Evolutionary conservation across 2,113 vertebrate species (phyloP).

Genomic region (Danio rerio): GRCz12tu NC_133180.1:40641001-40641500

Average conservation of each 20-base stretch:
- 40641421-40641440: constrained; percentile 71
- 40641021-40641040: background rate
- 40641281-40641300: constrained; percentile 11
- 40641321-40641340: constrained; percentile 47
- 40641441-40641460: constrained; percentile 17
- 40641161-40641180: constrained; percentile 47
- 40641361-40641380: constrained; percentile 55
- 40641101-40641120: background rate
- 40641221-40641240: constrained; percentile 15
- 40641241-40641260: constrained; percentile 23
- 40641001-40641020: background rate
- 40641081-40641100: background rate
- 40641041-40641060: background rate
- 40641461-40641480: constrained; percentile 48
- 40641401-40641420: constrained; percentile 58
- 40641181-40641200: constrained; percentile 47
- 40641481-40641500: constrained; percentile 68
- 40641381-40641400: constrained; percentile 54
- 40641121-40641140: constrained; percentile 8
- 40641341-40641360: constrained; percentile 45
- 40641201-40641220: constrained; percentile 10
- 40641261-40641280: constrained; percentile 47
- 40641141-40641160: background rate
- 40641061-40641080: background rate
- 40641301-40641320: constrained; percentile 64